Conservation (phyloP, 92 coral and sea anemone genomes). For the Micromussa lordhowensis region DNA sequence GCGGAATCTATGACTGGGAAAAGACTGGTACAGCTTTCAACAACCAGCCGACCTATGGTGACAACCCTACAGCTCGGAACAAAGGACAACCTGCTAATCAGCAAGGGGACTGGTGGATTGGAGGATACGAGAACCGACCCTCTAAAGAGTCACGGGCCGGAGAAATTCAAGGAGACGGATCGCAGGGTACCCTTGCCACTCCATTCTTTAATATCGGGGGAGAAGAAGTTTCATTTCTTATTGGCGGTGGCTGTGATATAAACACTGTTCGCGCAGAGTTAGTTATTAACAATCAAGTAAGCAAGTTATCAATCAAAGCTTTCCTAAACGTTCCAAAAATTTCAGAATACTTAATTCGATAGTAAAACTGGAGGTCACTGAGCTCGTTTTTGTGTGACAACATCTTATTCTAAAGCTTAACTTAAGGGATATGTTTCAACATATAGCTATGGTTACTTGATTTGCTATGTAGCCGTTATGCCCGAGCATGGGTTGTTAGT, state of each 20-base stretch:
- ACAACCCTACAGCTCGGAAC: not conserved
- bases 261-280: not conserved
- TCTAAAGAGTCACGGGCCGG: not conserved
- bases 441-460: too few species aligned
- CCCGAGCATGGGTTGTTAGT: too few species aligned
- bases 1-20: not conserved
- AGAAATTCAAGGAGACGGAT: not conserved
- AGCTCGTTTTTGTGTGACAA: too few species aligned
- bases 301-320: not conserved
- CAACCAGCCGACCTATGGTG: not conserved
- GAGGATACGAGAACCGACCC: not conserved
- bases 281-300: not conserved
- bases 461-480: too few species aligned
- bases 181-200: not conserved
- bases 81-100: slow-evolving; percentile 1
- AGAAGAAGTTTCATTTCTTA: not conserved
- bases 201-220: not conserved
- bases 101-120: not conserved
- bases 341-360: too few species aligned
- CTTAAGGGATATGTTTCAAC: too few species aligned
- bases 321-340: too few species aligned
- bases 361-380: too few species aligned
- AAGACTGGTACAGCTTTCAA: not conserved
- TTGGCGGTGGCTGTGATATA: not conserved
- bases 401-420: too few species aligned